A percentile compares a stretch with the other conserved stretches of the same genome.
phyloP scores from a whole-genome alignment of 2,797 vertebrate species.

The Acanthis flammea region DNA sequence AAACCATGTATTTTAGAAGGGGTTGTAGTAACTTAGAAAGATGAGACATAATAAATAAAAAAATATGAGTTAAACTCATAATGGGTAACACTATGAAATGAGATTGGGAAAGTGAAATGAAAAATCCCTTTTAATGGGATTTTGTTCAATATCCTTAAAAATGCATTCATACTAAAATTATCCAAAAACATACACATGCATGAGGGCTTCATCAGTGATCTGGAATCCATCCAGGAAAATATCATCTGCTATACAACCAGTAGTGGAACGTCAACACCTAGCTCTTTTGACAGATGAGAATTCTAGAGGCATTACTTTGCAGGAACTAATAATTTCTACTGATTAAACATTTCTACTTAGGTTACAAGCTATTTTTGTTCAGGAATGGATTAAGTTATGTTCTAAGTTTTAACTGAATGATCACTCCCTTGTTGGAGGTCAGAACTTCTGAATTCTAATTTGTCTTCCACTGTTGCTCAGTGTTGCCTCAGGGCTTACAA shows the following conservation, averaged over 20 bases:
- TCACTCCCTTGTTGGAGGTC: background rate
- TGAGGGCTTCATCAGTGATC: background rate
- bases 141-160: background rate
- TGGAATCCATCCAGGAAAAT: background rate
- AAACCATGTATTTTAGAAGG: background rate
- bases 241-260: background rate
- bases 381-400: background rate
- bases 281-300: background rate
- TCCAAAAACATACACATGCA: background rate
- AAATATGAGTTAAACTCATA: background rate
- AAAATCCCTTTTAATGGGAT: background rate
- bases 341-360: background rate
- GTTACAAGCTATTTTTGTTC: background rate
- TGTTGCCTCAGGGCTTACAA: accelerated
- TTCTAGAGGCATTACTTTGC: background rate
- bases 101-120: background rate
- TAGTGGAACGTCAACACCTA: background rate
- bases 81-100: background rate
- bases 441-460: background rate
- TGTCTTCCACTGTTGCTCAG: background rate
- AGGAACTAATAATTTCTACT: background rate
- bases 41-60: background rate
- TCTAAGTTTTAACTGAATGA: background rate
- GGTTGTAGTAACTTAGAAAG: background rate
- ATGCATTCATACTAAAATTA: background rate